Evolutionary conservation across 2,888 invertebrate genomes (phyloP), one percentile per base, ranked within the genome.

Genomic region (Penaeus monodon): DNA sequence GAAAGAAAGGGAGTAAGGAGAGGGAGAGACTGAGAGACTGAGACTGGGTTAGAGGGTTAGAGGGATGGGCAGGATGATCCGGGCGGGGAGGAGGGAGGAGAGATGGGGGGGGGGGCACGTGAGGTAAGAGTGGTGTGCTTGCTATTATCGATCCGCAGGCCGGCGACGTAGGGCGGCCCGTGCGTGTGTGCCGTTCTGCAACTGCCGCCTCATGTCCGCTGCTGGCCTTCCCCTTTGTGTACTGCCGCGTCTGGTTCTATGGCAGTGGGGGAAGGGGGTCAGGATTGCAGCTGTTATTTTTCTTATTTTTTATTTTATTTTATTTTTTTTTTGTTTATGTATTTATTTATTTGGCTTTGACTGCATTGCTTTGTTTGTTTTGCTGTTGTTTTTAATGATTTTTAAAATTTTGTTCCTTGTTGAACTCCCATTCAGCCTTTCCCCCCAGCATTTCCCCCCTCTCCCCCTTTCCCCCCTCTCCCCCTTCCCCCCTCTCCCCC

Each of bases 81-180:
- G 49, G 49, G 49, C 10, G 49, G 49, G 49, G 7, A 10, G 49
- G 14, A 8, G 10, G 49, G 49, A 49, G 33, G 20, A n/a, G 17
- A n/a, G n/a, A n/a, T 29, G 38, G 24, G 24, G 4, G 24, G 27
- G 68, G n/a, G 24, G 68, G 27, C 68, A 68, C 27, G 68, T n/a
- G 68, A 68, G 24, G 68, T 68, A 27, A 27, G 68, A 27, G 27
- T n/a, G 73, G 73, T 38, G 74, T 74, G 74, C 74, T 74, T 74
- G 74, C 44, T 44, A 74, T 74, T 74, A 74, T 74, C 74, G 74
- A 74, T 38, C 74, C 7, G 22, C 4, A 33, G 74, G 10, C 17
- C n/a, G 74, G 44, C 49, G 74, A 74, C 12, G 38, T 74, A 38
- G 49, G 38, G 38, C 38, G 38, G 38, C 20, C 17, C 74, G 44